Conservation (phyloP, 1,140 invertebrate genomes). For the Drosophila oshimai region DNA sequence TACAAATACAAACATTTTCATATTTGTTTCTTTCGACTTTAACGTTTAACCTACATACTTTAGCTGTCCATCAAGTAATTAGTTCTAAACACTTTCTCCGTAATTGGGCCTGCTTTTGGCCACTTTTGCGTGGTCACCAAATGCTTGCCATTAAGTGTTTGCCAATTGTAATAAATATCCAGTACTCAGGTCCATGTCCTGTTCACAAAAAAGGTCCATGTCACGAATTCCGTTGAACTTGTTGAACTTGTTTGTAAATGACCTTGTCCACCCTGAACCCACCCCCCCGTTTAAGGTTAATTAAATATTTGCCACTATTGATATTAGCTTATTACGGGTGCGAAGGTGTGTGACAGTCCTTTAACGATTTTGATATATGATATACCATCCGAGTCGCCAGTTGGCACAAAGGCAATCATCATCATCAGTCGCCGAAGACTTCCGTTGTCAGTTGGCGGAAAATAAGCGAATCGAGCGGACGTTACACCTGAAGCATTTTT, state of each 20-base stretch:
- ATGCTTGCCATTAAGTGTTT: slow-evolving; percentile 37
- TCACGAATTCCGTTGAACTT: slow-evolving; percentile 15
- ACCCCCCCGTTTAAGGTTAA: slow-evolving; percentile 53
- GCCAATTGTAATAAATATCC: slow-evolving; percentile 38
- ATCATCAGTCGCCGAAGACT: slow-evolving; percentile 10
- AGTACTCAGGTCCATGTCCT: background rate
- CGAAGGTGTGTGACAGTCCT: slow-evolving; percentile 41
- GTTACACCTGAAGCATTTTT: background rate
- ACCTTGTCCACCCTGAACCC: slow-evolving; percentile 27
- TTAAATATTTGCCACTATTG: slow-evolving; percentile 72
- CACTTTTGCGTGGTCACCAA: slow-evolving; percentile 3
- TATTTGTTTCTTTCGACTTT: too few species aligned
- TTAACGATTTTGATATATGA: slow-evolving; percentile 67
- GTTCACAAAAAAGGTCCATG: background rate
- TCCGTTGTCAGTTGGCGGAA: slow-evolving; percentile 43
- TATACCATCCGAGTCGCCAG: slow-evolving; percentile 2
- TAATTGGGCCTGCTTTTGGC: background rate
- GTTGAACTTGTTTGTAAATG: slow-evolving; percentile 25
- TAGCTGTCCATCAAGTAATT: background rate
- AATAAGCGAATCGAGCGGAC: slow-evolving; percentile 47
- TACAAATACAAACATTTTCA: too few species aligned
- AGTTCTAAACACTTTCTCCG: background rate
- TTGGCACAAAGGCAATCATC: slow-evolving; percentile 28
- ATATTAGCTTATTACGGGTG: slow-evolving; percentile 62
- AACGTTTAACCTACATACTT: too few species aligned